Conservation (phyloP, 2,113 vertebrate species). For the Sceloporus undulatus region DNA sequence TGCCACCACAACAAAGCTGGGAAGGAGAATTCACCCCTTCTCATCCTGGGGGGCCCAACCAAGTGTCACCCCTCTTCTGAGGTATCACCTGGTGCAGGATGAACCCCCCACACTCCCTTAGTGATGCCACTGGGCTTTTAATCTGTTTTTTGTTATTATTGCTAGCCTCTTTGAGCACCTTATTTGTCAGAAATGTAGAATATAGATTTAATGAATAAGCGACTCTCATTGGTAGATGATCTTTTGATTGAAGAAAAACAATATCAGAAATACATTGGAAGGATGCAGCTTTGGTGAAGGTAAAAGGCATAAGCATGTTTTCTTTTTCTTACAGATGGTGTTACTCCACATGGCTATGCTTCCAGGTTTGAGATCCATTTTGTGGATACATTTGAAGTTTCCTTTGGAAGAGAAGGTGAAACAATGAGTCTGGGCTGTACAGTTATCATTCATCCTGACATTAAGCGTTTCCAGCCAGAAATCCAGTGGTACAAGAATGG, state of each 20-base stretch:
- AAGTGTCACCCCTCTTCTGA: too few relatives aligned
- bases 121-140: too few relatives aligned
- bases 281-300: not conserved
- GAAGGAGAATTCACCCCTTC: too few relatives aligned
- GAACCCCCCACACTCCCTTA: too few relatives aligned
- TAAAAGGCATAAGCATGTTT: constrained; percentile 39
- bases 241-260: not conserved
- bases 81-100: too few relatives aligned
- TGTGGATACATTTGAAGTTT: constrained; percentile 92
- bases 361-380: constrained; percentile 94
- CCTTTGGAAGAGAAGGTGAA: constrained; percentile 95
- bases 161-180: not conserved
- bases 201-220: not conserved
- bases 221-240: not conserved
- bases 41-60: too few relatives aligned
- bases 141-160: not conserved
- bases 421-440: constrained; percentile 96
- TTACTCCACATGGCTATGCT: constrained; percentile 87
- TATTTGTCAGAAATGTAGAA: not conserved
- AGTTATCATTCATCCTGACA: constrained; percentile 90
- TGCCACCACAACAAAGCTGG: too few relatives aligned
- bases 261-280: too few relatives aligned
- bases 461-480: constrained; percentile 93
- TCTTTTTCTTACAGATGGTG: constrained; percentile 80
- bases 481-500: constrained; percentile 96